These are phyloP conservation scores for Neodiprion virginianus DNA, from an alignment of 1,140 invertebrate genomes.

Conservation along the genomic window DNA sequence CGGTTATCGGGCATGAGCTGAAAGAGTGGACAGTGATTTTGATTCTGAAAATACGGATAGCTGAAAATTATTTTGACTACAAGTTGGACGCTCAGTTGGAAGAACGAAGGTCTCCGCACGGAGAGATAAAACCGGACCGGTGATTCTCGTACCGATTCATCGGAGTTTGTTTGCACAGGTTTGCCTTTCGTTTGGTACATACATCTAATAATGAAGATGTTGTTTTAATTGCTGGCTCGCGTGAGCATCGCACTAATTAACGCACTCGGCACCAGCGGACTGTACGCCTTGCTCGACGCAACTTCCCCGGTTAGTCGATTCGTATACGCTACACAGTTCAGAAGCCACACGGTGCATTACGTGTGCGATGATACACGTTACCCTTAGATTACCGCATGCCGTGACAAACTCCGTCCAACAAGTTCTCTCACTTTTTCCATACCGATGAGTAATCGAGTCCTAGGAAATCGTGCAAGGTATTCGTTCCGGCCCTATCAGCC, in stretches of 20 bases:
- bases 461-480: background rate
- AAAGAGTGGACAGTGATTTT: too few relatives aligned
- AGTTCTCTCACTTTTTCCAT: background rate
- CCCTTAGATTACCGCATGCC: background rate
- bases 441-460: background rate
- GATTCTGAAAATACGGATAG: background rate
- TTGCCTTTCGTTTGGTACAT: constrained; percentile 20
- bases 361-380: background rate
- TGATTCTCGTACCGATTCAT: background rate
- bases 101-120: background rate
- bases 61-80: background rate
- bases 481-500: background rate
- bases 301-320: constrained; percentile 30
- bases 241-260: constrained; percentile 61
- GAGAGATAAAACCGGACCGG: background rate
- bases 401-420: background rate
- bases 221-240: constrained; percentile 60
- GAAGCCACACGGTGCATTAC: background rate
- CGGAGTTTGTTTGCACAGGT: constrained; percentile 7
- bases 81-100: background rate
- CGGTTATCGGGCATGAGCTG: too few relatives aligned
- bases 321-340: background rate
- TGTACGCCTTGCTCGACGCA: constrained; percentile 44
- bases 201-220: constrained; percentile 62
- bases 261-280: constrained; percentile 52